Evolutionary conservation across 2,797 vertebrate species (phyloP).

Genomic region (Hapalemur alaotrensis): DNA sequence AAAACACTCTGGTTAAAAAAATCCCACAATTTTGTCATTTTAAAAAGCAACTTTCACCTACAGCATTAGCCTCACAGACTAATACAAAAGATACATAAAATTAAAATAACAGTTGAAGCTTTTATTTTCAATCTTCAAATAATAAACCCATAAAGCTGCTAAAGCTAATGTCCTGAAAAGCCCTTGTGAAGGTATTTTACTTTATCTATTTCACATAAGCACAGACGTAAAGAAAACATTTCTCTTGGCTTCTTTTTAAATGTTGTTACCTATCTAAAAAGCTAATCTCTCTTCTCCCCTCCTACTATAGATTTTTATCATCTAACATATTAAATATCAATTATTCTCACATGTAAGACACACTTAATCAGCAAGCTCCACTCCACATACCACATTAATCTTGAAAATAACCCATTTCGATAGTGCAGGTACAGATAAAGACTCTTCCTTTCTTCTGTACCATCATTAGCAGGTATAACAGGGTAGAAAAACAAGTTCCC

Average conservation of each 20-base stretch:
- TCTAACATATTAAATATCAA: not conserved
- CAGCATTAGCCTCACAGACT: not conserved
- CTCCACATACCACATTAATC: not conserved
- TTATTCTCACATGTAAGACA: constrained; percentile 9
- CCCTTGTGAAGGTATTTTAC: not conserved
- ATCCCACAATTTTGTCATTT: constrained; percentile 28
- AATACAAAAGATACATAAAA: not conserved
- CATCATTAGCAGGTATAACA: not conserved
- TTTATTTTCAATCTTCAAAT: constrained; percentile 17
- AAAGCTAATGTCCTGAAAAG: not conserved
- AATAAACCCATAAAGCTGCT: not conserved
- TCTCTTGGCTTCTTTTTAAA: constrained; percentile 9
- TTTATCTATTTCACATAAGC: not conserved
- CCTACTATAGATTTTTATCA: not conserved
- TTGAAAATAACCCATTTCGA: not conserved
- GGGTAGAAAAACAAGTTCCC: not conserved
- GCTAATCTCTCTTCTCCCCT: not conserved
- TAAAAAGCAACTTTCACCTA: constrained; percentile 13
- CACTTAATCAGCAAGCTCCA: not conserved
- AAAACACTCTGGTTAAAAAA: constrained; percentile 17
- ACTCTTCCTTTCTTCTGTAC: not conserved
- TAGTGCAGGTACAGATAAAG: not conserved
- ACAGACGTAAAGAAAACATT: constrained; percentile 8
- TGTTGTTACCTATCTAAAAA: not conserved
- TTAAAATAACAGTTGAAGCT: constrained; percentile 43